These are phyloP conservation scores for Andrena dorsata DNA, from an alignment of 2,888 invertebrate species.

Conservation along the genomic window DNA sequence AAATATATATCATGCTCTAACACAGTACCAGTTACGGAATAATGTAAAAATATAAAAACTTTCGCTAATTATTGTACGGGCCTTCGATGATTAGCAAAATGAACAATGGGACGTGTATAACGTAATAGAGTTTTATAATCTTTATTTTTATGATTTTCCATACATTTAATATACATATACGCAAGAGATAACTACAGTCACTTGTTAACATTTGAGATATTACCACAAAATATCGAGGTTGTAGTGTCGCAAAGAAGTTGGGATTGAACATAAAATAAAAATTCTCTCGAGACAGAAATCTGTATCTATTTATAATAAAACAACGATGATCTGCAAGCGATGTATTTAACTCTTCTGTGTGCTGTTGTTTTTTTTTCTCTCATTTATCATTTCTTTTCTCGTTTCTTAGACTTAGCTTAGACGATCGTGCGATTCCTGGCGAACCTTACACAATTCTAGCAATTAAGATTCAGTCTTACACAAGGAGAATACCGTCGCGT, in stretches of 20 bases:
- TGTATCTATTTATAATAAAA: slow-evolving; percentile 54
- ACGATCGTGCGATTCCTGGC: slow-evolving; percentile 18
- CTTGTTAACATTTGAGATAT: slow-evolving; percentile 64
- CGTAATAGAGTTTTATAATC: slow-evolving; percentile 72
- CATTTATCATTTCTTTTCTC: neutral
- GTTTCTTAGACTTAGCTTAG: slow-evolving; percentile 18
- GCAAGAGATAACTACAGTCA: slow-evolving; percentile 71
- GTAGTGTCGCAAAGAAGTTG: slow-evolving; percentile 71
- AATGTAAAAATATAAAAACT: slow-evolving; percentile 20
- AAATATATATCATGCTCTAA: slow-evolving; percentile 27
- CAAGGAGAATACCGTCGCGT: slow-evolving; percentile 35
- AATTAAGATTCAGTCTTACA: slow-evolving; percentile 68
- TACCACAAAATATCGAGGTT: slow-evolving; percentile 71
- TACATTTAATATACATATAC: slow-evolving; percentile 79
- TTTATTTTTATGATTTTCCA: slow-evolving; percentile 77
- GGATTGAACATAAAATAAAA: slow-evolving; percentile 69
- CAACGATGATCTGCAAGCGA: slow-evolving; percentile 48
- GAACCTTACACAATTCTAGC: slow-evolving; percentile 47
- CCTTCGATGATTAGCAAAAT: slow-evolving; percentile 33
- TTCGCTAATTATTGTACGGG: slow-evolving; percentile 23
- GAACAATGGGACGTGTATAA: slow-evolving; percentile 46
- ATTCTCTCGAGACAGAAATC: slow-evolving; percentile 43
- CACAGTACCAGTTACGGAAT: slow-evolving; percentile 21
- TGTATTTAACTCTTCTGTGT: slow-evolving; percentile 27
- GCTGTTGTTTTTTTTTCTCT: neutral